Base-by-base conservation (phyloP, 2,797 vertebrate genomes). In the Propithecus perrieri region DNA sequence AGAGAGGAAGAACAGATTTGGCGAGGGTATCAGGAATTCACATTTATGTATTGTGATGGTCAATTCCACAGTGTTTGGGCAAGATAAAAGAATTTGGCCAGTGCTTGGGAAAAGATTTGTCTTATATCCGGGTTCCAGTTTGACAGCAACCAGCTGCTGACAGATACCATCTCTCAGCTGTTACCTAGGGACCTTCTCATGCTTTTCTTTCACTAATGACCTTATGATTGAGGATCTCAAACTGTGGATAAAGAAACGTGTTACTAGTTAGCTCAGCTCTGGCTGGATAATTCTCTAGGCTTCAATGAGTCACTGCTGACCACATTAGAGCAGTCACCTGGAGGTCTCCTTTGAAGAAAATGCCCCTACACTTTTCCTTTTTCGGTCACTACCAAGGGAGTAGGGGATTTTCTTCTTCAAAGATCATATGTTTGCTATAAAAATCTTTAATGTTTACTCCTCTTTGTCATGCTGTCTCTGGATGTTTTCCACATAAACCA, bases 321-420 rank as follows among this genome's bases (percentile, higher is more conserved):
- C 61, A 91, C 80, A 46, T 84, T 12, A 57, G 79, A 93, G 38
- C 14, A 38, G 85, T 87, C 91, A 95, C 83, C 78, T 94, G 85
- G 55, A 78, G 33, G n/a, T 89, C 61, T 90, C 26, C 71, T 96
- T 95, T 96, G 89, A 96, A 91, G 92, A 75, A 87, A 67, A 81
- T 43, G 57, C 35, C 24, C 71, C n/a, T 35, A 48, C 7, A 11
- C 9, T 81, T 67, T 89, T 91, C 57, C 22, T 71, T 61, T 91
- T 91, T 63, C 72, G 67, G 41, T 91, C 35, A 46, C 24, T 91
- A 79, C 94, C 89, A 95, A 92, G 26, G 59, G 75, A 93, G 35
- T 89, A 94, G 61, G 38, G 13, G 13, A 43, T 65, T 95, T 91
- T 96, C 83, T 92, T 93, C 78, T 96, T 91, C 92, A 95, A 96